Evolutionary conservation across 2,888 invertebrate genomes (phyloP).

Genomic region (Xestobium rufovillosum): DNA sequence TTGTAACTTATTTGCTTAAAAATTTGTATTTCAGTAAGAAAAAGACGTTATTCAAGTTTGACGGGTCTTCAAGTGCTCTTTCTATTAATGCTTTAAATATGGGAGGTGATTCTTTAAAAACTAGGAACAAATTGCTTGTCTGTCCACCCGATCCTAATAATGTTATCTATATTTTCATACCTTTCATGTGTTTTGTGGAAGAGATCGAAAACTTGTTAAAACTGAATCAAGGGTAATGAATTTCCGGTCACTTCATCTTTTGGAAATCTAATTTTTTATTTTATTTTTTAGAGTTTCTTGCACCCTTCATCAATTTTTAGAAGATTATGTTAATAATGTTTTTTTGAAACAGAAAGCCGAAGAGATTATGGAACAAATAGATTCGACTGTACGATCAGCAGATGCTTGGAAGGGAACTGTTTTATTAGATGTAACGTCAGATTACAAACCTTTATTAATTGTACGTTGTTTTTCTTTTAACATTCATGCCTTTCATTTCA

Average conservation of each 20-base stretch:
- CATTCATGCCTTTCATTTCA: slow-evolving; percentile 3
- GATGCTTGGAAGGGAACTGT: slow-evolving; percentile 75
- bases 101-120: slow-evolving; percentile 31
- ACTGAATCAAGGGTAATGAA: slow-evolving; percentile 23
- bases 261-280: slow-evolving; percentile 8
- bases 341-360: slow-evolving; percentile 73
- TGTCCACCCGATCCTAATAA: slow-evolving; percentile 68
- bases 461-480: slow-evolving; percentile 36
- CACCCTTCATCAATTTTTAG: slow-evolving; percentile 74
- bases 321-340: slow-evolving; percentile 79
- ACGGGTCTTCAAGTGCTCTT: slow-evolving; percentile 48
- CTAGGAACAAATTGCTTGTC: slow-evolving; percentile 57
- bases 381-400: slow-evolving; percentile 63
- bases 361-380: slow-evolving; percentile 56
- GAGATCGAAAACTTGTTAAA: slow-evolving; percentile 69
- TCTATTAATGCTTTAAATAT: slow-evolving; percentile 28
- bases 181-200: slow-evolving; percentile 73
- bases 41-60: slow-evolving; percentile 61
- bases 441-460: slow-evolving; percentile 58
- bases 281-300: slow-evolving; percentile 52
- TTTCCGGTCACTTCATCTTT: slow-evolving; percentile 27
- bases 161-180: slow-evolving; percentile 71
- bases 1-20: slow-evolving; percentile 6
- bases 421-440: slow-evolving; percentile 59
- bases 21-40: slow-evolving; percentile 43